A percentile compares a stretch with the other conserved stretches of the same genome.
These are phyloP conservation scores for Diplodus puntazzo DNA, from an alignment of 2,797 vertebrate species.

Conservation along the genomic window DNA sequence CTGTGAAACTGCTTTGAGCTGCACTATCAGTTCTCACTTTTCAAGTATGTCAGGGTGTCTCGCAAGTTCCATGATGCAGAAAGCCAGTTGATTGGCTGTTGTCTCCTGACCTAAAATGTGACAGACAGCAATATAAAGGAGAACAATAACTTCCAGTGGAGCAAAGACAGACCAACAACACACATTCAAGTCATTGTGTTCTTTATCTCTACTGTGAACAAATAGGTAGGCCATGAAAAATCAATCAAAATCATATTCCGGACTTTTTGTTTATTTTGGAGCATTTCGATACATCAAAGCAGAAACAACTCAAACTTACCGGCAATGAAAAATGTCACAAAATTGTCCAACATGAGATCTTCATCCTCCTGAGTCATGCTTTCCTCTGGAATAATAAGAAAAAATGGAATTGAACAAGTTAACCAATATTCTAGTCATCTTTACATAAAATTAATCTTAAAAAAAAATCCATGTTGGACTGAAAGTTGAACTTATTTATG, in stretches of 20 bases:
- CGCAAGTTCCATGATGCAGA: conserved; percentile 91
- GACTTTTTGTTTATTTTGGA: neutral
- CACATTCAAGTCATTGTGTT: neutral
- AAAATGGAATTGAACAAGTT: neutral
- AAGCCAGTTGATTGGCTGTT: conserved; percentile 90
- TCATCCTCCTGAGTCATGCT: conserved; percentile 84
- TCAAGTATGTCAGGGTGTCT: conserved; percentile 89
- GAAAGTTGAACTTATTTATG: neutral
- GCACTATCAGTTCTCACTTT: conserved; percentile 76
- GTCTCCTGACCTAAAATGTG: conserved; percentile 91
- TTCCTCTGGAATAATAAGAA: conserved; percentile 79
- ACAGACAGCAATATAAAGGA: neutral
- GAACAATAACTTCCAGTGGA: neutral
- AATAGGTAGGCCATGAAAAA: neutral
- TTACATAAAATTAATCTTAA: neutral
- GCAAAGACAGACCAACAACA: neutral
- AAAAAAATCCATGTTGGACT: neutral
- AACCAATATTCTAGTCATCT: neutral
- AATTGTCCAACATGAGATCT: conserved; percentile 92
- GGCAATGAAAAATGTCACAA: conserved; percentile 93
- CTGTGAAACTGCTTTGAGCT: no score
- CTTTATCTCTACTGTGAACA: neutral
- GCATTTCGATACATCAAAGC: neutral
- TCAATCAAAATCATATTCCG: neutral
- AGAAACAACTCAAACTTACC: conserved; percentile 82